phyloP scores from a whole-genome alignment of 1,140 invertebrate genomes.

The Drosophila kepulauana region DNA sequence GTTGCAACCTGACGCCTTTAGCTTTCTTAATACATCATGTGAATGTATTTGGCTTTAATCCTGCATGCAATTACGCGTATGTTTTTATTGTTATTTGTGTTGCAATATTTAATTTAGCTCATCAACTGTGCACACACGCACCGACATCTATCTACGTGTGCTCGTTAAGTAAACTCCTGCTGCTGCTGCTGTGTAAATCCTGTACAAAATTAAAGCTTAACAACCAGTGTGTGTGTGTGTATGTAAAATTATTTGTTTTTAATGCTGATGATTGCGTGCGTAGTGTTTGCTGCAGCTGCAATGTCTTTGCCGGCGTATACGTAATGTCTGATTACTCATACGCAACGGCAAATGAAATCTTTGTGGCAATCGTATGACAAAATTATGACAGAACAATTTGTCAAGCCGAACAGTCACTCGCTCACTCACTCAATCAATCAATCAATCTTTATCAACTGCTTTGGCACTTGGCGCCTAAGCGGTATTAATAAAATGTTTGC shows the following conservation, averaged over 20 bases:
- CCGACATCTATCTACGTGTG: conserved; percentile 11
- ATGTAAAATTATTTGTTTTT: conserved; percentile 51
- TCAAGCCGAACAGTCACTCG: conserved; percentile 46
- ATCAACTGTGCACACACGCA: conserved; percentile 55
- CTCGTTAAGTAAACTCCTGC: conserved; percentile 18
- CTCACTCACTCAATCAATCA: conserved; percentile 47
- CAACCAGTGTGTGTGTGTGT: conserved; percentile 5
- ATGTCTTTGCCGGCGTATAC: conserved; percentile 26
- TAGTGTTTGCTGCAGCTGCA: conserved; percentile 3
- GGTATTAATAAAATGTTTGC: conserved; percentile 58
- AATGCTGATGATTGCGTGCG: conserved; percentile 38
- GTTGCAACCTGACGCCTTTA: conserved; percentile 23
- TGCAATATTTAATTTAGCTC: conserved; percentile 77
- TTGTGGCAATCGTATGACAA: conserved; percentile 33
- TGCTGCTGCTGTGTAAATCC: conserved; percentile 7
- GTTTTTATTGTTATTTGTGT: conserved; percentile 67
- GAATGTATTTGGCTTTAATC: conserved; percentile 24
- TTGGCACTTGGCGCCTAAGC: conserved; percentile 51
- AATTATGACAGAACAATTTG: conserved; percentile 79
- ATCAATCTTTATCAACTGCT: conserved; percentile 78
- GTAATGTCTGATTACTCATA: conserved; percentile 45
- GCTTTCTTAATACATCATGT: conserved; percentile 24
- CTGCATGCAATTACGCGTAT: conserved; percentile 64
- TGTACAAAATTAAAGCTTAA: conserved; percentile 46
- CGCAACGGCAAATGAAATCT: conserved; percentile 23